Evolutionary conservation across 2,888 invertebrate species (phyloP), one percentile per base, ranked within the genome.

Genomic region (Matsumyia berberina): DNA sequence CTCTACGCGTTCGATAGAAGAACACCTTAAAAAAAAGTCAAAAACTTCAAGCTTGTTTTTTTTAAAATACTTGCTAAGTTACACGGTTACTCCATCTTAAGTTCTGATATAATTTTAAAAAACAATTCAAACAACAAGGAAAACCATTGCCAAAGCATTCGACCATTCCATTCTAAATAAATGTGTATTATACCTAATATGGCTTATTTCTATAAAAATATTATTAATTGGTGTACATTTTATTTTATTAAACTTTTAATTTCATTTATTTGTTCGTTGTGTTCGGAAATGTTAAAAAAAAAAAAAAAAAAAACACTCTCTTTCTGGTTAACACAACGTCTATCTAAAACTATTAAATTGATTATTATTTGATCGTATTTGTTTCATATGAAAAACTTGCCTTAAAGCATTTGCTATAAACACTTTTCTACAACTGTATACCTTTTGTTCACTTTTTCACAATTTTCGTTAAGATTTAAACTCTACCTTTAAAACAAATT

Each of bases 311-410:
- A 9, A 60, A 74, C 72, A 69, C 67, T 11, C 9, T 81, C 60
- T 35, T 58, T 64, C 55, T 17, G 49, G 67, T 73, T 55, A 77
- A 87, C 73, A 62, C 83, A 73, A 86, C 76, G 60, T 64, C 31
- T 39, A 53, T 17, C 49, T 37, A 66, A 51, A 67, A 72, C 39
- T 83, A 90, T 91, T 90, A 90, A 90, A 89, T 90, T 87, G 91
- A 91, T 91, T 91, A 90, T 91, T 91, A 91, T 91, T 89, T 89
- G 90, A 88, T 91, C 91, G 91, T 91, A 91, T 91, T 91, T 91
- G 91, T 90, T 90, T 91, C 91, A 91, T 91, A 91, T 90, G 78
- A 24, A 83, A 79, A 55, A 17, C 29, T 69, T 62, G 15, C 39
- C 19, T 76, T 64, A 64, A 39, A 44, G 51, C 67, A 19, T 79